phyloP scores from a whole-genome alignment of 2,797 vertebrate species.

The Pseudochirops cupreus region DNA sequence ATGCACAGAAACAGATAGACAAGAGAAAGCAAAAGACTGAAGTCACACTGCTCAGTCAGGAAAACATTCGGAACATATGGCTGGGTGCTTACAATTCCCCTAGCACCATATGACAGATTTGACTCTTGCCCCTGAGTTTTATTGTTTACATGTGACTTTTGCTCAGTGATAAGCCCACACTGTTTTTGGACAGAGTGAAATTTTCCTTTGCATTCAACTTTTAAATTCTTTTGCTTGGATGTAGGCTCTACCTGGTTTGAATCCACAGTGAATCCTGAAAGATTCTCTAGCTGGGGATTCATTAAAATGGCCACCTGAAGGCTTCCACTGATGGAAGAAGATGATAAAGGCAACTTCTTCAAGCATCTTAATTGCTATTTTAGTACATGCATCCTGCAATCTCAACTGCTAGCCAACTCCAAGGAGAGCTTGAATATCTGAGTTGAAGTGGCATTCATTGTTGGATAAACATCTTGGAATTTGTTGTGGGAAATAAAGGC shows the following conservation, averaged over 20 bases:
- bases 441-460: not conserved
- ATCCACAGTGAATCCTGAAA: slow-evolving; percentile 32
- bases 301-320: slow-evolving; percentile 14
- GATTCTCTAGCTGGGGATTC: slow-evolving; percentile 16
- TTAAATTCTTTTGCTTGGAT: slow-evolving; percentile 34
- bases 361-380: not conserved
- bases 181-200: slow-evolving; percentile 1
- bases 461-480: slow-evolving; percentile 27
- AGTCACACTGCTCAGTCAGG: slow-evolving; percentile 3
- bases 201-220: slow-evolving; percentile 56
- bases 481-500: slow-evolving; percentile 6
- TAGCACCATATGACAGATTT: not conserved
- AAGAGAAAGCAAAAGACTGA: not conserved
- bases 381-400: not conserved
- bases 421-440: not conserved
- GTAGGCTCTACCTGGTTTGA: slow-evolving; percentile 9
- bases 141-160: slow-evolving; percentile 43
- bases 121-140: slow-evolving; percentile 4
- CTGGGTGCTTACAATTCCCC: slow-evolving; percentile 47
- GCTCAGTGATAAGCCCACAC: slow-evolving; percentile 28
- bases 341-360: not conserved
- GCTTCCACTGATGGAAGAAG: slow-evolving; percentile 21
- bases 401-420: not conserved
- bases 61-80: slow-evolving; percentile 36
- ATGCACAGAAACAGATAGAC: slow-evolving; percentile 19